Percentiles rank a stretch among this genome's conserved stretches.
phyloP scores from a whole-genome alignment of 2,888 invertebrate genomes.

The Volucella zonaria region DNA sequence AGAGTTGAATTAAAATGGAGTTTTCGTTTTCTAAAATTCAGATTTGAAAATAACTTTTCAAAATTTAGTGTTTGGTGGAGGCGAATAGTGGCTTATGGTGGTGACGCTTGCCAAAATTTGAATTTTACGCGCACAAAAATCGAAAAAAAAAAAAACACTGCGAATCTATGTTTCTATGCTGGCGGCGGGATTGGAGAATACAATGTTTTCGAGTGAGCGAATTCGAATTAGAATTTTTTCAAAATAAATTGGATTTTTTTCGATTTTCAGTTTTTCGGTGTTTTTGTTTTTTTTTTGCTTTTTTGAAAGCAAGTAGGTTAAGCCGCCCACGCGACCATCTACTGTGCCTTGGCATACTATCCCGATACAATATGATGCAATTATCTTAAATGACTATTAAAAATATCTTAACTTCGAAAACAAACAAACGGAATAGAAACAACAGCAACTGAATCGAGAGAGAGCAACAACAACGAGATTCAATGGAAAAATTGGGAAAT shows the following conservation, averaged over 20 bases:
- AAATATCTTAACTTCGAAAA: constrained; percentile 5
- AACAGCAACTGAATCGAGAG: no score
- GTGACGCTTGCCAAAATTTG: constrained; percentile 50
- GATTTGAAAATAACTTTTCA: constrained; percentile 6
- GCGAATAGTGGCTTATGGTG: constrained; percentile 34
- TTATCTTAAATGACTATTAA: constrained; percentile 58
- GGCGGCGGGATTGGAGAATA: constrained; percentile 4
- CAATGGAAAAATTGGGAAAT: constrained; percentile 31
- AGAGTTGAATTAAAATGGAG: no score
- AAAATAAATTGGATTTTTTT: constrained; percentile 52
- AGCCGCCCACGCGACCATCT: constrained; percentile 56
- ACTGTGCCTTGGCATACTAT: constrained; percentile 67
- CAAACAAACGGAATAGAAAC: not conserved
- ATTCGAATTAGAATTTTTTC: constrained; percentile 50
- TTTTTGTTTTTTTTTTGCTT: no score
- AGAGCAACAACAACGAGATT: not conserved
- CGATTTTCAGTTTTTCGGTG: no score
- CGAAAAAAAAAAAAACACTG: constrained; percentile 10
- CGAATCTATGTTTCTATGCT: constrained; percentile 62
- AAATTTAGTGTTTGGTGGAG: not conserved
- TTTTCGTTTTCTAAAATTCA: not conserved
- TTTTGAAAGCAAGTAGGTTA: constrained; percentile 72
- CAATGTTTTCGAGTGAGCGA: constrained; percentile 18
- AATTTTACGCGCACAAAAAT: not conserved
- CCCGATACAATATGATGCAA: constrained; percentile 65